Base-by-base conservation (phyloP, 23 tunicate genomes). In the Diplosoma virens region DNA sequence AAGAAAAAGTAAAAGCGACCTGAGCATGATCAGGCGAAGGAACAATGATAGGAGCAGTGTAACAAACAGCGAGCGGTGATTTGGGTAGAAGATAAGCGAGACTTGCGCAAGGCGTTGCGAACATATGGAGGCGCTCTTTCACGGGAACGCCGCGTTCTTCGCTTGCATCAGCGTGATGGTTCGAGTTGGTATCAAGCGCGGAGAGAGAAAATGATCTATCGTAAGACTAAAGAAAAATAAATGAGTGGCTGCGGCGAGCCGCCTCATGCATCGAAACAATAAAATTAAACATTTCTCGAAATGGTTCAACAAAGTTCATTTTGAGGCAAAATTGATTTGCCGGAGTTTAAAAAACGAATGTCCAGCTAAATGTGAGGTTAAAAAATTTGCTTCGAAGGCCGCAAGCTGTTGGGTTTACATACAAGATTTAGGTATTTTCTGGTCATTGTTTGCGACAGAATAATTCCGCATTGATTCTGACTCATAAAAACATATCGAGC, bases 81-180 rank as follows among this genome's bases (percentile, higher is more conserved):
- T 55, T 68, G n/a, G 84, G 84, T 31, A 80, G 84, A 48, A 80
- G 64, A 32, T 55, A 66, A 1, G 84, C 52, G 53, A 80, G 41
- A 67, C 69, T 68, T 3, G 50, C 59, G 21, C 23, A 3, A 23
- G 66, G 50, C 1, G 76, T 23, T 1, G 76, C 29, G 34, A 80
- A 80, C 35, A 65, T 31, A 27, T 63, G 77, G 20, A 34, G 77
- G 14, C 84, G 36, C 21, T 67, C 55, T 54, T 37, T 34, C 3
- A 80, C 77, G 0, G 77, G 77, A 24, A 54, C 24, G 30, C 35
- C 9, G 1, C 54, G 30, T n/a, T 72, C 78, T 1, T 73, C 79
- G 4, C 30, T 28, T 18, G 29, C 64, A 56, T 5, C 35, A 29
- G 69, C 28, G 4, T 17, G 17, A 55, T 55, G n/a, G n/a, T 55